phyloP scores from a whole-genome alignment of 1,140 invertebrate genomes.

The Lethocerus indicus region DNA sequence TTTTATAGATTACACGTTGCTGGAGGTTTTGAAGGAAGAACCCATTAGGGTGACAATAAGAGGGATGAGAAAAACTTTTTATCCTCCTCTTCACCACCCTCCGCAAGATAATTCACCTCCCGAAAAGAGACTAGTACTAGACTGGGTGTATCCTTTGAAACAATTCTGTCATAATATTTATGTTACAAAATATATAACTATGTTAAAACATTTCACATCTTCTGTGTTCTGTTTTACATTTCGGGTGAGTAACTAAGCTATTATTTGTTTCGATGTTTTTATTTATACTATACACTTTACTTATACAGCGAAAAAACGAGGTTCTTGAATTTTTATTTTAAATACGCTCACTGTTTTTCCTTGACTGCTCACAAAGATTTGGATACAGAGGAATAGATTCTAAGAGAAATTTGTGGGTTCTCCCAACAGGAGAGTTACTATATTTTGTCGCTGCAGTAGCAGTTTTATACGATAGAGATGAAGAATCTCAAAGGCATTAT shows the following conservation, averaged over 20 bases:
- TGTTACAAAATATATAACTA: no score
- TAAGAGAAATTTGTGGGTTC: slow-evolving; percentile 71
- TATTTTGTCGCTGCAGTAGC: slow-evolving; percentile 87
- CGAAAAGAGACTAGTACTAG: slow-evolving; percentile 67
- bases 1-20: slow-evolving; percentile 52
- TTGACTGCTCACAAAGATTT: slow-evolving; percentile 37
- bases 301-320: no score
- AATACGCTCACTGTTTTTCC: no score
- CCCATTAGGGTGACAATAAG: slow-evolving; percentile 67
- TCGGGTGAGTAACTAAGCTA: no score
- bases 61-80: slow-evolving; percentile 67
- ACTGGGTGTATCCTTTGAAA: slow-evolving; percentile 71
- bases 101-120: slow-evolving; percentile 67
- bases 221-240: no score
- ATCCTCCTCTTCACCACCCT: slow-evolving; percentile 67
- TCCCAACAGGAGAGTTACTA: slow-evolving; percentile 80
- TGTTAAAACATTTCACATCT: no score
- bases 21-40: slow-evolving; percentile 69
- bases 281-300: no score
- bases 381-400: slow-evolving; percentile 84
- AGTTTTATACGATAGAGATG: slow-evolving; percentile 76
- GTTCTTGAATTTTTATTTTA: no score
- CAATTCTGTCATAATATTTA: no score
- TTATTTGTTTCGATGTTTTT: no score
- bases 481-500: slow-evolving; percentile 83